Conservation (phyloP, 1,140 invertebrate genomes). For the Portunus trituberculatus region DNA sequence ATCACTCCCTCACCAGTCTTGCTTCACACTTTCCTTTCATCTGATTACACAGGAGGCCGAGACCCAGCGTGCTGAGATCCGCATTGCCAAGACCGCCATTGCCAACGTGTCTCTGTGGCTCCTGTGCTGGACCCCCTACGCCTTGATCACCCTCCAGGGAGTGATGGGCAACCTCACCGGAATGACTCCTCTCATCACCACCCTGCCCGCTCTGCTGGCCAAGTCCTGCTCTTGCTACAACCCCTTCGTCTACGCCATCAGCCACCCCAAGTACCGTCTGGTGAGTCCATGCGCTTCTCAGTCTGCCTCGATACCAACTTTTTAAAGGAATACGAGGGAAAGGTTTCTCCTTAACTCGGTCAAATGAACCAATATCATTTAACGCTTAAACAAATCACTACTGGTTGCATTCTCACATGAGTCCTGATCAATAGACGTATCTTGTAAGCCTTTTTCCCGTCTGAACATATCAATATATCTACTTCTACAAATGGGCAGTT, state of each 20-base stretch:
- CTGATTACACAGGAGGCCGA: conserved; percentile 69
- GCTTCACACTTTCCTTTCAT: not conserved
- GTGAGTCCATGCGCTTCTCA: not conserved
- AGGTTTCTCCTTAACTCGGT: not conserved
- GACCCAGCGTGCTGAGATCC: conserved; percentile 78
- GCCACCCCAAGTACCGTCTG: conserved; percentile 76
- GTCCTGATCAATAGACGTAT: too few species aligned
- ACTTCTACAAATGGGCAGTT: too few species aligned
- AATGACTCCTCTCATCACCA: conserved; percentile 79
- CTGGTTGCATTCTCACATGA: too few species aligned
- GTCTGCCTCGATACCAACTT: not conserved
- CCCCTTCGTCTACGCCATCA: conserved; percentile 78
- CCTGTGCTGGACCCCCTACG: conserved; percentile 81
- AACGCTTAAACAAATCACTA: too few species aligned
- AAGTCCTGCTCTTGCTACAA: conserved; percentile 78
- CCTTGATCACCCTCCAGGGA: conserved; percentile 74
- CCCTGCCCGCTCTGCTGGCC: conserved; percentile 77
- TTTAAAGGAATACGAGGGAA: not conserved
- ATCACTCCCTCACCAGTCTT: not conserved
- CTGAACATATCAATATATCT: too few species aligned
- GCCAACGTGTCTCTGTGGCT: conserved; percentile 80
- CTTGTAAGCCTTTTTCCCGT: too few species aligned
- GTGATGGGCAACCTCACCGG: conserved; percentile 78
- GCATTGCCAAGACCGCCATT: conserved; percentile 80
- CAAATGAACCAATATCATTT: not conserved